Percentiles rank a stretch among this genome's conserved stretches.
Conservation (phyloP, 2,888 invertebrate genomes). For the Troglohyphantes excavatus region DNA sequence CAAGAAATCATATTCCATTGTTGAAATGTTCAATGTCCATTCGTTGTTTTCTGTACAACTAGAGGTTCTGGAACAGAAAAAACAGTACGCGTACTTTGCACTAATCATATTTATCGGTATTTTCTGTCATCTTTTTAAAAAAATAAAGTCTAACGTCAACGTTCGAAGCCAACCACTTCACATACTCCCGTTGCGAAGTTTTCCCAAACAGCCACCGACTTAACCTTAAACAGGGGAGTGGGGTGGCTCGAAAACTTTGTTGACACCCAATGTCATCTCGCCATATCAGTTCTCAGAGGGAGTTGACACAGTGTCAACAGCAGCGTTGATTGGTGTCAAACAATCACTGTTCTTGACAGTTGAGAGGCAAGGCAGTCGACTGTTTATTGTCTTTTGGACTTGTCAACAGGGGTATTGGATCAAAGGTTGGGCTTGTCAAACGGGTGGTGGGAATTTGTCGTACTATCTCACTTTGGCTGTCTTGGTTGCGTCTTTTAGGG, state of each 20-base stretch:
- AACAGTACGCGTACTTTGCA: too few relatives aligned
- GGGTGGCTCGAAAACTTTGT: constrained; percentile 37
- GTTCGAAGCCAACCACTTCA: not conserved
- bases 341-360: constrained; percentile 48
- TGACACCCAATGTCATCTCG: constrained; percentile 53
- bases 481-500: too few relatives aligned
- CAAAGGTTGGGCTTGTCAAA: constrained; percentile 58
- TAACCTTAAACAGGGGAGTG: not conserved
- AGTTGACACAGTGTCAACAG: constrained; percentile 72
- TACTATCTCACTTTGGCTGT: not conserved
- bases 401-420: constrained; percentile 58
- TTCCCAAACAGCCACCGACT: not conserved
- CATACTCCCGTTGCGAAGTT: constrained; percentile 23
- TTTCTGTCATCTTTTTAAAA: too few relatives aligned
- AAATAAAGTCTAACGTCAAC: too few relatives aligned
- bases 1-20: too few relatives aligned
- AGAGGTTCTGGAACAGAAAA: too few relatives aligned
- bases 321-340: constrained; percentile 57
- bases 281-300: constrained; percentile 54
- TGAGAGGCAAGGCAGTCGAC: constrained; percentile 5
- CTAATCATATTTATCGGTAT: too few relatives aligned
- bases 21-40: too few relatives aligned
- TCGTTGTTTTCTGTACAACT: too few relatives aligned
- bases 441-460: not conserved
- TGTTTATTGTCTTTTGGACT: constrained; percentile 67